Evolutionary conservation across 2,888 invertebrate genomes (phyloP).

Genomic region (Anthophora plumipes): DNA sequence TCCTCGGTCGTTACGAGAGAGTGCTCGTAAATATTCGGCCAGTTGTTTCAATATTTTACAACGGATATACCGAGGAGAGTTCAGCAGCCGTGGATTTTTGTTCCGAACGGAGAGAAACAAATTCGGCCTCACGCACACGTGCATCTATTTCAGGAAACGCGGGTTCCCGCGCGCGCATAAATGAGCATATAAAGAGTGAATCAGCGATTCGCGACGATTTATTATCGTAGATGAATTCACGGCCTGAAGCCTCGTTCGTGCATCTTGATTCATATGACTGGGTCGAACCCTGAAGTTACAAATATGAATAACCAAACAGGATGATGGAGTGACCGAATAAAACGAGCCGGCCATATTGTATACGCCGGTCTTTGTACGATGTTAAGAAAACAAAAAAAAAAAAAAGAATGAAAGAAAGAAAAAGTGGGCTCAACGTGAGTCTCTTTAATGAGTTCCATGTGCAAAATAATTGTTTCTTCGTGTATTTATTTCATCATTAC

Average conservation of each 20-base stretch:
- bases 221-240: slow-evolving; percentile 66
- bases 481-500: neutral
- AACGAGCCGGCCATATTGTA: slow-evolving; percentile 37
- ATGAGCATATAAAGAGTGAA: slow-evolving; percentile 62
- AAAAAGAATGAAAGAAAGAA: neutral
- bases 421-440: slow-evolving; percentile 1
- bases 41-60: slow-evolving; percentile 55
- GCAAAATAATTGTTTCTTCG: slow-evolving; percentile 28
- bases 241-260: slow-evolving; percentile 51
- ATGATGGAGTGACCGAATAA: slow-evolving; percentile 60
- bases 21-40: slow-evolving; percentile 22
- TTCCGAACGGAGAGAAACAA: slow-evolving; percentile 17
- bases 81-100: slow-evolving; percentile 32
- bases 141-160: slow-evolving; percentile 58
- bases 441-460: slow-evolving; percentile 29
- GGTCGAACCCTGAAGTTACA: slow-evolving; percentile 62
- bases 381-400: neutral
- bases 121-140: slow-evolving; percentile 25
- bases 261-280: slow-evolving; percentile 66
- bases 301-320: slow-evolving; percentile 57
- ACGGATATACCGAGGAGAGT: neutral
- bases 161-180: slow-evolving; percentile 24
- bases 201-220: slow-evolving; percentile 69
- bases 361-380: slow-evolving; percentile 16
- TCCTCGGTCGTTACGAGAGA: neutral